Conservation (phyloP, 2,797 vertebrate genomes). For the Mustela erminea region DNA sequence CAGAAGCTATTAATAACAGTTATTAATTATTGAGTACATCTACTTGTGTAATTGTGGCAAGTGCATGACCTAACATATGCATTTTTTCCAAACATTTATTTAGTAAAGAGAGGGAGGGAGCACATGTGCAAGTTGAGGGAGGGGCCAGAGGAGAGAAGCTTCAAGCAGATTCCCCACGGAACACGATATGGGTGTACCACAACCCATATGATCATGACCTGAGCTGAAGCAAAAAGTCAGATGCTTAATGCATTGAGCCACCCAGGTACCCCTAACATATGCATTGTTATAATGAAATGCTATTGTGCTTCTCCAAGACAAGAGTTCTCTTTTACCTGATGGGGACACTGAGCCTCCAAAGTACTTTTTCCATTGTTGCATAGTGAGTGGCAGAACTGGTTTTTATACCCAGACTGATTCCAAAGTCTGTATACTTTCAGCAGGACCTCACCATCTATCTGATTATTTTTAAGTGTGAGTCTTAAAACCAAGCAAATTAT, state of each 20-base stretch:
- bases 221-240: not conserved
- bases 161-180: not conserved
- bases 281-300: not conserved
- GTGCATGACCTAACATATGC: not conserved
- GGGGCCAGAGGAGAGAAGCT: not conserved
- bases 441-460: not conserved
- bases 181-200: not conserved
- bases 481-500: constrained; percentile 4
- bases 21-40: not conserved
- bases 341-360: not conserved
- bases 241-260: not conserved
- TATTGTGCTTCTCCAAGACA: not conserved
- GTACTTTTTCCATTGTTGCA: not conserved
- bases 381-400: not conserved
- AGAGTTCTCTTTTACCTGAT: not conserved
- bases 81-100: not conserved
- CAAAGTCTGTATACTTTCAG: not conserved
- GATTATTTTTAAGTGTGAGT: not conserved
- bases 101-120: not conserved
- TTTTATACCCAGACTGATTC: not conserved
- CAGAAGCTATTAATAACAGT: constrained; percentile 10
- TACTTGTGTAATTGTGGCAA: not conserved
- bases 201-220: not conserved
- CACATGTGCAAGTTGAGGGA: not conserved
- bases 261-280: not conserved